Evolutionary conservation across 1,140 invertebrate genomes (phyloP).

Genomic region (Orchesella cincta): DNA sequence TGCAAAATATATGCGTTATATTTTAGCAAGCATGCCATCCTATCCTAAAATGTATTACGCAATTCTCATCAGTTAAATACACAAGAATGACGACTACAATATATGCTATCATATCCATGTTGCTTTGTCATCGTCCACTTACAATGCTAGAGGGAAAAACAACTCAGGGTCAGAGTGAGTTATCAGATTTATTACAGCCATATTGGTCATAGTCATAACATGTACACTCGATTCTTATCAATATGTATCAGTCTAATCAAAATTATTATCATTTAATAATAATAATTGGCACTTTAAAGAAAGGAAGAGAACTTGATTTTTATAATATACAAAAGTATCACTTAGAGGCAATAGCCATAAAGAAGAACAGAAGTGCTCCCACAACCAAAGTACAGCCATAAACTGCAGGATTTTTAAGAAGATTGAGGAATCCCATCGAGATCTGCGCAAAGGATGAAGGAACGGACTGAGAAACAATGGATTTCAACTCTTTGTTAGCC

Average conservation of each 20-base stretch:
- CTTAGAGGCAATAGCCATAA: background rate
- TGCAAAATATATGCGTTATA: background rate
- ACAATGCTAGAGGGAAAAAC: too few species aligned
- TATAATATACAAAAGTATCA: background rate
- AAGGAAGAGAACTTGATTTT: background rate
- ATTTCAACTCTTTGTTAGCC: background rate
- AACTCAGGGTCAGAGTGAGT: too few species aligned
- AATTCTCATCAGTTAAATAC: background rate
- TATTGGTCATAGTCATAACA: too few species aligned
- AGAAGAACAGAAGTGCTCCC: background rate
- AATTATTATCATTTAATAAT: background rate
- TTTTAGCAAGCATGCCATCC: background rate
- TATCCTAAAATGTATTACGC: background rate
- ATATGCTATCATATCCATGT: too few species aligned
- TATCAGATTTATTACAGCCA: too few species aligned
- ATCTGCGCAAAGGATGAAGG: background rate
- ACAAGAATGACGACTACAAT: too few species aligned
- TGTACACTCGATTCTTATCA: too few species aligned
- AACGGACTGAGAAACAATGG: background rate
- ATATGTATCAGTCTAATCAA: background rate
- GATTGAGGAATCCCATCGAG: background rate
- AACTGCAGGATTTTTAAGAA: background rate
- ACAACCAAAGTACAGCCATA: background rate
- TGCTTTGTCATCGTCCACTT: too few species aligned
- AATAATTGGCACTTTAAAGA: background rate